These are phyloP conservation scores for Mimachlamys varia DNA, from an alignment of 2,888 invertebrate genomes.

Conservation along the genomic window DNA sequence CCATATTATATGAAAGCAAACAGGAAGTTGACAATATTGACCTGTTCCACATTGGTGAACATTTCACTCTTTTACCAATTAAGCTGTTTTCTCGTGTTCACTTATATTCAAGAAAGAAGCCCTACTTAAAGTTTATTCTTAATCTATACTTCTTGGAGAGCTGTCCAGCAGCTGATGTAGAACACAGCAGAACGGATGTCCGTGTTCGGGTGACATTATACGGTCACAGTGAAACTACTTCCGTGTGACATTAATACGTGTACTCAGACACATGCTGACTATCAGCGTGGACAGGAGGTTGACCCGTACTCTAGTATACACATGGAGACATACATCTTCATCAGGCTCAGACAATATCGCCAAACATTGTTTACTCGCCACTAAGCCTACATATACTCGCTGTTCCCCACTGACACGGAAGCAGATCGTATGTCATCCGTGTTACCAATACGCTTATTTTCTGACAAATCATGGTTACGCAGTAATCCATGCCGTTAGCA, in stretches of 20 bases:
- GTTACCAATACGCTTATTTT: conserved; percentile 34
- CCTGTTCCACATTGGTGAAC: no score
- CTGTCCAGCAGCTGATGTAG: no score
- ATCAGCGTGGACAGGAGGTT: not conserved
- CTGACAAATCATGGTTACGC: conserved; percentile 33
- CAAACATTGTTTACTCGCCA: not conserved
- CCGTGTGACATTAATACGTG: not conserved
- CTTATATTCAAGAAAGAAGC: no score
- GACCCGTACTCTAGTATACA: not conserved
- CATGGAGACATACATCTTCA: not conserved
- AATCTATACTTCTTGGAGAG: no score
- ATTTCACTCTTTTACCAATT: no score
- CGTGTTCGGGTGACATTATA: not conserved
- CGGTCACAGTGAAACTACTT: not conserved
- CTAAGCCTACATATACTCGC: not conserved
- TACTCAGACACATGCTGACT: not conserved
- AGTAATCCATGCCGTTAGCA: not conserved
- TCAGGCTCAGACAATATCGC: not conserved
- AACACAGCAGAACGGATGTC: no score
- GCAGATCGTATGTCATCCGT: conserved; percentile 25
- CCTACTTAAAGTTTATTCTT: no score
- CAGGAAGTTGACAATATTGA: no score
- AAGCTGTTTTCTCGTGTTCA: no score
- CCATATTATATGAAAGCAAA: no score
- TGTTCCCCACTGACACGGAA: conserved; percentile 7